A percentile compares a stretch with the other conserved stretches of the same genome.
phyloP scores from a whole-genome alignment of 2,888 invertebrate genomes.

The Lordiphosa fenestrarum region DNA sequence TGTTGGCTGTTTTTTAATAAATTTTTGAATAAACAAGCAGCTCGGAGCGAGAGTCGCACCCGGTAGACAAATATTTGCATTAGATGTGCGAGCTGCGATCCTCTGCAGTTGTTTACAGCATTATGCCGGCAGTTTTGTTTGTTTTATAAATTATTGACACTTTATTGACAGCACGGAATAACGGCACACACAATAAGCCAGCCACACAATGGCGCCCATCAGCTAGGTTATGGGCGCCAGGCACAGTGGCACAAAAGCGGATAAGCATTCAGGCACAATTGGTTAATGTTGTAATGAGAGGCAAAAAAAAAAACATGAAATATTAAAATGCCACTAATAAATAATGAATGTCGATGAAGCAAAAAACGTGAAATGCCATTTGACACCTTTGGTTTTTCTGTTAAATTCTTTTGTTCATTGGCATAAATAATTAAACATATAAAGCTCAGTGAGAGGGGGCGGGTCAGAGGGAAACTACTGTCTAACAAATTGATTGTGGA shows the following conservation, averaged over 20 bases:
- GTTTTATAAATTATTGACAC: constrained; percentile 75
- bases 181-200: constrained; percentile 39
- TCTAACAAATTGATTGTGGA: constrained; percentile 48
- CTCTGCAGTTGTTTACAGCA: constrained; percentile 45
- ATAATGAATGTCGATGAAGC: constrained; percentile 42
- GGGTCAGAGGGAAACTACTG: constrained; percentile 20
- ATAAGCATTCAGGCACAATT: constrained; percentile 35
- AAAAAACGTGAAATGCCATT: constrained; percentile 44
- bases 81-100: constrained; percentile 47
- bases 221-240: constrained; percentile 49
- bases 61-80: constrained; percentile 68
- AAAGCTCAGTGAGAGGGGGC: constrained; percentile 21
- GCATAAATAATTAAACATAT: constrained; percentile 60
- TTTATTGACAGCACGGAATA: constrained; percentile 61
- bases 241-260: constrained; percentile 55
- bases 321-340: constrained; percentile 60
- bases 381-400: constrained; percentile 58
- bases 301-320: constrained; percentile 37
- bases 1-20: constrained; percentile 61
- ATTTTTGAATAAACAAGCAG: constrained; percentile 69
- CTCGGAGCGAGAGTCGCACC: constrained; percentile 29
- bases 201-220: constrained; percentile 51
- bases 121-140: constrained; percentile 62
- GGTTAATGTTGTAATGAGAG: constrained; percentile 19
- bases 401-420: constrained; percentile 47